Base-by-base conservation (phyloP, 2,888 invertebrate species). In the Pollenia amentaria region DNA sequence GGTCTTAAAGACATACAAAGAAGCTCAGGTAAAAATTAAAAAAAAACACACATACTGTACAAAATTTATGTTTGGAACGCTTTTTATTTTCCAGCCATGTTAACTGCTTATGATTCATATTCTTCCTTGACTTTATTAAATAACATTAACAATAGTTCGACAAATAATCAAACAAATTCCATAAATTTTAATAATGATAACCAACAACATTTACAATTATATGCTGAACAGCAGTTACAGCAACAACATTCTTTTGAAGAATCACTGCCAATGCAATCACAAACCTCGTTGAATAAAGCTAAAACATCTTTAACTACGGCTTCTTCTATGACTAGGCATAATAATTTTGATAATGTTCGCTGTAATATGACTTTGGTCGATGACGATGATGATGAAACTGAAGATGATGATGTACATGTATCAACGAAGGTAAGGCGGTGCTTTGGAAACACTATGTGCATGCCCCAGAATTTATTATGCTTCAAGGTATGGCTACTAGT, bases 401-500 rank as follows among this genome's bases (percentile, higher is more conserved):
- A 90, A 89, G 90, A 83, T 44, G 84, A 90, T 90, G 91, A 91
- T 80, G 85, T 89, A 76, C 86, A 88, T 87, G 90, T 89, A 88
- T 89, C 91, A 90, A 91, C 94, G 93, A 95, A 95, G 95, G 95
- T 95, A 95, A 95, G 95, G 94, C 93, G 94, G 93, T 94, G 95
- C 94, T 94, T 95, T 94, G 94, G 95, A 94, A 95, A 96, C 95
- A 95, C 96, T 94, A 95, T 96, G 95, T 96, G 96, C 96, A 96
- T 96, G 96, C 96, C 96, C 94, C 95, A 94, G 94, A 95, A 96
- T 95, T 96, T 96, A 95, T 96, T 96, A 95, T 96, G 96, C 96
- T 96, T 96, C 95, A 96, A 96, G 96, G 96, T 96, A 96, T 94
- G 95, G 94, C 94, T 94, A 91, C 84, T 84, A 81, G 73, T 84